phyloP scores from a whole-genome alignment of 2,888 invertebrate species.

The Ophion ellenae region DNA sequence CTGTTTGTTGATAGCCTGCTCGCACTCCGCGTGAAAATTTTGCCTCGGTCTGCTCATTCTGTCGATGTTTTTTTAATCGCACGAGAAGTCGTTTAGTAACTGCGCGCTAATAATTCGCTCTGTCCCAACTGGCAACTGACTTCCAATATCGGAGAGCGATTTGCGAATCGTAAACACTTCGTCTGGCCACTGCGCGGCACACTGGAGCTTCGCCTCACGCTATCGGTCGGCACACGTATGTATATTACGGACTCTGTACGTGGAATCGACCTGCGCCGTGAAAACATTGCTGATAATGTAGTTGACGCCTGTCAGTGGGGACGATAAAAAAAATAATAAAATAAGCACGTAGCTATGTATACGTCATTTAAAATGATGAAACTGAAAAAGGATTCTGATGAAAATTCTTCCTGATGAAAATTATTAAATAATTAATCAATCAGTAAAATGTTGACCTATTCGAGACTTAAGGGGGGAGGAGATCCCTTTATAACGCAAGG shows the following conservation, averaged over 20 bases:
- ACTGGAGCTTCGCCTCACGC: constrained; percentile 31
- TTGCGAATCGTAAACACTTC: constrained; percentile 21
- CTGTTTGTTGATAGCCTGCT: constrained; percentile 88
- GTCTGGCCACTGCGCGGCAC: constrained; percentile 2
- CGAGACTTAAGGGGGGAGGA: too few relatives aligned
- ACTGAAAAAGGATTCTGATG: not conserved
- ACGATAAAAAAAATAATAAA: not conserved
- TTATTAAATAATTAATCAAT: not conserved
- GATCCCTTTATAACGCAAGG: too few relatives aligned
- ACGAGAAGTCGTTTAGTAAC: constrained; percentile 25
- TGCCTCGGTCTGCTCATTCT: constrained; percentile 86
- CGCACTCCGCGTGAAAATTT: constrained; percentile 88
- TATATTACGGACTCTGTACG: constrained; percentile 19
- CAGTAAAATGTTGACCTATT: too few relatives aligned
- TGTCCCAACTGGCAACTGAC: not conserved
- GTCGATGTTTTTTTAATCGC: constrained; percentile 24
- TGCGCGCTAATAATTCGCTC: constrained; percentile 23
- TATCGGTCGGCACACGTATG: constrained; percentile 12
- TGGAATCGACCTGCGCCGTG: constrained; percentile 59
- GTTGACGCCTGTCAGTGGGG: not conserved
- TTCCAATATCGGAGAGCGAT: not conserved
- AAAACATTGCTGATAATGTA: constrained; percentile 27
- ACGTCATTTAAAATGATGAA: not conserved
- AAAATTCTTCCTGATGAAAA: not conserved
- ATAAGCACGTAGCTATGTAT: not conserved